These are phyloP conservation scores for Sebastes steindachneri DNA, from an alignment of 2,797 vertebrate species.

Conservation along the genomic window DNA sequence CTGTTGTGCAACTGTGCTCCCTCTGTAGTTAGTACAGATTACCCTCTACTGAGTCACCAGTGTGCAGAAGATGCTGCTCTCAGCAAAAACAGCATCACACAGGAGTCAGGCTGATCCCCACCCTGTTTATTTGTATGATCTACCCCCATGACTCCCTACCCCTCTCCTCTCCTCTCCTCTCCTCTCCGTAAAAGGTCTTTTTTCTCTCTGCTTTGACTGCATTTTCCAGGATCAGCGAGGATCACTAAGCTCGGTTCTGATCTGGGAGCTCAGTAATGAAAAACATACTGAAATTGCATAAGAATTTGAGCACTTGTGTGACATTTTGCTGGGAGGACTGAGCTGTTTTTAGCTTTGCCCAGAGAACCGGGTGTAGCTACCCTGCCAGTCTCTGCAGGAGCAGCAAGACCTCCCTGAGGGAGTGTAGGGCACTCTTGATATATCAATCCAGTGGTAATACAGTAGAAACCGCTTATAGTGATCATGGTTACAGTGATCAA, in stretches of 20 bases:
- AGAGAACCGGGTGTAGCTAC: slow-evolving; percentile 41
- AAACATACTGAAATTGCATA: slow-evolving; percentile 68
- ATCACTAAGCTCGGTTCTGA: slow-evolving; percentile 48
- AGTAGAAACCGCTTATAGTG: too few relatives aligned
- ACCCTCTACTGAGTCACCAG: slow-evolving; percentile 48
- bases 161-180: neutral
- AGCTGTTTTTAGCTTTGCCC: slow-evolving; percentile 66
- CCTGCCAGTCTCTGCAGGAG: slow-evolving; percentile 29
- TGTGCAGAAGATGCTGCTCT: slow-evolving; percentile 46
- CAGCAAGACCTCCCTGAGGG: slow-evolving; percentile 17
- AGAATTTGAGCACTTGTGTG: slow-evolving; percentile 26
- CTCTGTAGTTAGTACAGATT: slow-evolving; percentile 41
- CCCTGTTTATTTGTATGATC: slow-evolving; percentile 11
- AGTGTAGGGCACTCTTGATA: neutral
- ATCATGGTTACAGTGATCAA: too few relatives aligned
- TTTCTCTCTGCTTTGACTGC: slow-evolving; percentile 29
- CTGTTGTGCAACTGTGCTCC: slow-evolving; percentile 18
- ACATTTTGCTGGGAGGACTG: slow-evolving; percentile 36
- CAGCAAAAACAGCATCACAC: slow-evolving; percentile 38
- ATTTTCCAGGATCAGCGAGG: slow-evolving; percentile 55
- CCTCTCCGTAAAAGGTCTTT: slow-evolving; percentile 44
- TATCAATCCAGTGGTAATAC: neutral
- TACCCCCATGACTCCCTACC: neutral
- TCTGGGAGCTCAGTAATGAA: slow-evolving; percentile 50
- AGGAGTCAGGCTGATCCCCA: slow-evolving; percentile 16